Base-by-base conservation (phyloP, 1,140 invertebrate species). In the Eriosoma lanigerum region DNA sequence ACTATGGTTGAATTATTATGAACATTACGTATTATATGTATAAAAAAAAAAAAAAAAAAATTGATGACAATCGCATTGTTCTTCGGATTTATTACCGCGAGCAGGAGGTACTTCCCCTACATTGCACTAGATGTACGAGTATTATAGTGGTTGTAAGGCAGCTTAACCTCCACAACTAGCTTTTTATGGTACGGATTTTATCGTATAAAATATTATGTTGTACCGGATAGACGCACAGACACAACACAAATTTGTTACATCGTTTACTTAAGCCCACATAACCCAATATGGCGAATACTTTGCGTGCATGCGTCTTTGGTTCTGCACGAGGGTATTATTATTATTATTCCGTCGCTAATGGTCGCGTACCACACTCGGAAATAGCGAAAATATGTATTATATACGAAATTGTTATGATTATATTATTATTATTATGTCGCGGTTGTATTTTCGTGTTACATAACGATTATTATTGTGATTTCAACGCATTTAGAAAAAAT, bases 241-340 rank as follows among this genome's bases (percentile, higher is more conserved):
- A 46, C n/a, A n/a, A n/a, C 64, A 46, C 32, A 68, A 8, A 46
- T 68, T 46, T 68, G 12, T 44, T 24, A 46, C n/a, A 24, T 68
- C 64, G 64, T 68, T 68, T 21, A 21, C 64, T 44, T 68, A 44
- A 68, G 64, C n/a, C 64, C 44, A 68, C 64, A 44, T 68, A 24
- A 68, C 32, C 64, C 64, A 68, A 68, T 68, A 46, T 46, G 24
- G 32, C 44, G 32, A 68, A 46, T 46, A 68, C 38, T 38, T 66
- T 19, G 19, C 62, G 62, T 21, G 62, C n/a, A n/a, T n/a, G 32
- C 62, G 38, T 46, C 44, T 68, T 68, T n/a, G 32, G 38, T 46
- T 68, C 10, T 4, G 1, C 1, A n/a, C n/a, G n/a, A 46, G 38
- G 38, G n/a, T 15, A 21, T 26, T 3, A 8, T 21, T 24, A 3